Percentiles rank a stretch among this genome's conserved stretches.
Evolutionary conservation across 2,113 vertebrate species (phyloP).

Genomic region (Neomonachus schauinslandi): DNA sequence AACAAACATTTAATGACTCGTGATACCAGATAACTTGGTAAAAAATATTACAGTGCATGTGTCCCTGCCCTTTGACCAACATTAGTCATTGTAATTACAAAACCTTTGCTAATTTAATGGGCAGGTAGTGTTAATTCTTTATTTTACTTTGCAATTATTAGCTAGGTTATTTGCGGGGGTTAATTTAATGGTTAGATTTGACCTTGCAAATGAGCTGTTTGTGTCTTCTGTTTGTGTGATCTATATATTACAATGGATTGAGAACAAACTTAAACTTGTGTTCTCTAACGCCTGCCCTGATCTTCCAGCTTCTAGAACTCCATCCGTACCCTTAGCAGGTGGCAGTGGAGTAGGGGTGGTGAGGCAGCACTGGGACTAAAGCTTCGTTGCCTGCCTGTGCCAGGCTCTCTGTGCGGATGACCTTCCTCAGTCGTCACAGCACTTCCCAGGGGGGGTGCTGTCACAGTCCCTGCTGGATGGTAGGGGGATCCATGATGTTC

Average conservation of each 20-base stretch:
- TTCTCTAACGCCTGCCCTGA: not conserved
- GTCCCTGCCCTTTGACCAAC: constrained; percentile 4
- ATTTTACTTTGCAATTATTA: not conserved
- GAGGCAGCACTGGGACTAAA: not conserved
- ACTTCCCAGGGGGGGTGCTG: too few species aligned
- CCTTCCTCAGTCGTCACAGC: not conserved
- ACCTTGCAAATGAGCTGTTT: not conserved
- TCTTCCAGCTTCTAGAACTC: not conserved
- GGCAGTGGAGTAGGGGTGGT: not conserved
- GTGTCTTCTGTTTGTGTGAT: not conserved
- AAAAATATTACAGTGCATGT: not conserved
- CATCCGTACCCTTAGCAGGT: not conserved
- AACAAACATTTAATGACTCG: not conserved
- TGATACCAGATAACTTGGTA: not conserved
- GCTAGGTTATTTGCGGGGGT: not conserved
- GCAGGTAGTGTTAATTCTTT: not conserved
- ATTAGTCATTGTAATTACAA: constrained; percentile 5
- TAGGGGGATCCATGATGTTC: not conserved
- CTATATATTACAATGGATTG: not conserved
- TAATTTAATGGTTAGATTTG: not conserved
- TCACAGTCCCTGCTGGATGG: not conserved
- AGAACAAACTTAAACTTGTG: not conserved
- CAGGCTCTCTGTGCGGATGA: not conserved
- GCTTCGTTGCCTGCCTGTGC: not conserved
- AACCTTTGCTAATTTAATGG: not conserved